Evolutionary conservation across 2,797 vertebrate species (phyloP), one percentile per base, ranked within the genome.

Genomic region (Thunnus albacares): DNA sequence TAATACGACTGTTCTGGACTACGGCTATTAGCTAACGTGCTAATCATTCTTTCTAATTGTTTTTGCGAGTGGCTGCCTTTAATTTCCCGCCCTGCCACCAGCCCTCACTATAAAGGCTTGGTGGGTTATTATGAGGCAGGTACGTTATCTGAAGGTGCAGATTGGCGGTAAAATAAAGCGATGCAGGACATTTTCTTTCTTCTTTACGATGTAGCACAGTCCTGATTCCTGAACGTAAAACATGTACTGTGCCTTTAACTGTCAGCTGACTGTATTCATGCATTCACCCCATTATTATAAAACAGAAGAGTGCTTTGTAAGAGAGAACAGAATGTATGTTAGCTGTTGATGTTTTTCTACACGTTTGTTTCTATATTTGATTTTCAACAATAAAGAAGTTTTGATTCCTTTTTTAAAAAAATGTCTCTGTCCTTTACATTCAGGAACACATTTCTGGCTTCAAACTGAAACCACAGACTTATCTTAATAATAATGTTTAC

Each of bases 301-400:
- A 69, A 49, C 68, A 75, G 24, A 66, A 10, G n/a, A 60, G 55
- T 22, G 57, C 33, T 69, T 68, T 81, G 81, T 63, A 69, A 75
- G 74, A 71, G 79, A 79, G 60, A 81, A 64, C 52, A 77, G 58
- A 88, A 77, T 83, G 77, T 90, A 81, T 81, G 75, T 86, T 52
- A 81, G 67, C 77, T 86, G 74, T 79, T 60, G 5, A 68, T 88
- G 71, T 82, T 83, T 51, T 20, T 51, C n/a, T 67, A 69, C 60
- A 33, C 9, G 33, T 87, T 74, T 80, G 76, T 86, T 86, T 85
- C 61, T 89, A 43, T 89, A 82, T 84, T 82, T 51, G 88, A 88
- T 85, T 91, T 93, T 87, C 73, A 83, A 81, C 81, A 94, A 94
- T 94, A 94, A 95, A 93, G 64, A 85, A 0, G 24, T 82, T 88